Evolutionary conservation across 1,140 invertebrate genomes (phyloP), one percentile per base, ranked within the genome.

Genomic region (Laupala kohalensis): DNA sequence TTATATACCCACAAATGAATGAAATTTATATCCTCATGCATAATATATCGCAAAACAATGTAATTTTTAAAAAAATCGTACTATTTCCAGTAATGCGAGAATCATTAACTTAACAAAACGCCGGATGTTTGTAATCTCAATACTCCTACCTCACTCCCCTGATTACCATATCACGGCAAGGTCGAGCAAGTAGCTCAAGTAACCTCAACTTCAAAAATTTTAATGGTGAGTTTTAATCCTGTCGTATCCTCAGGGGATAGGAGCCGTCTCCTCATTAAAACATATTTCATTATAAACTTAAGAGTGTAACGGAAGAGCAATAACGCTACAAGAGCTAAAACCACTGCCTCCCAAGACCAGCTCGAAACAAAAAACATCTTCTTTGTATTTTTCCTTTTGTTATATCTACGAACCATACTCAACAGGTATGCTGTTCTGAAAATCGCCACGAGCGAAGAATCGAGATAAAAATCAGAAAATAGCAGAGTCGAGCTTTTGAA

Each of bases 401-500:
- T 53, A 19, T 19, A 19, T 53, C 37, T 9, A 53, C 28, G 67
- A 29, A 68, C 67, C 67, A 23, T 68, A 15, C 27, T 68, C 67
- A 68, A 13, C 19, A 68, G 67, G 9, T 68, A 68, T 19, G 37
- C 37, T 53, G 1, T 53, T 53, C 37, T 19, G 4, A 53, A 53
- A 53, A 53, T 68, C 28, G 67, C 67, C 67, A 68, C 5, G 15
- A 37, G 67, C 67, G 29, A 68, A 3, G 29, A 19, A n/a, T 25
- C n/a, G 13, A 68, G 67, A 68, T 68, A 29, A 68, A 68, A 68
- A 68, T 68, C 67, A 68, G 67, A 68, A 68, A 37, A 68, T 68
- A 68, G 67, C 67, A 68, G 67, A 68, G 67, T 25, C 27, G 29
- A 68, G 29, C 13, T 29, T 29, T 68, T 29, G 27, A 4, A 53